Percentiles rank a stretch among this genome's conserved stretches.
These are phyloP conservation scores for Cyprinella venusta DNA, from an alignment of 2,797 vertebrate genomes.

Conservation along the genomic window DNA sequence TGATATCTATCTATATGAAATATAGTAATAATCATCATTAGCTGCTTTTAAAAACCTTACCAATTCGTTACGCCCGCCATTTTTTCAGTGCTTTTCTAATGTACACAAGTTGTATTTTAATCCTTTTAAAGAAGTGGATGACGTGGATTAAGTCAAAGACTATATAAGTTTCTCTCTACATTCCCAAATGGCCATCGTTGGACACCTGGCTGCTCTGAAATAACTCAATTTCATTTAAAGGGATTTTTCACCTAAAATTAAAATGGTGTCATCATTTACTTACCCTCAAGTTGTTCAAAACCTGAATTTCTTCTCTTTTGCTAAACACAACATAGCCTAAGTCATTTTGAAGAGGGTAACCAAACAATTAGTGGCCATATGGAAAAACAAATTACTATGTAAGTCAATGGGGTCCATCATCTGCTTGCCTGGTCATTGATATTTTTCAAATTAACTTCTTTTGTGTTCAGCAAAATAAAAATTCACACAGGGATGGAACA, in stretches of 20 bases:
- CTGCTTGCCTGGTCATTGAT: no score
- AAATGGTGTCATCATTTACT: no score
- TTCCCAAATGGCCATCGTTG: background rate
- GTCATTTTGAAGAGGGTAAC: no score
- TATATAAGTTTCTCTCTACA: background rate
- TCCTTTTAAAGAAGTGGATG: background rate
- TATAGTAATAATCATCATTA: background rate
- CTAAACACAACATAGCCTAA: no score
- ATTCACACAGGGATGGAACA: no score
- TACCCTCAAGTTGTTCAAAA: no score
- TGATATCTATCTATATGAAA: background rate
- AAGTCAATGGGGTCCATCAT: no score
- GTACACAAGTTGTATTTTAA: background rate
- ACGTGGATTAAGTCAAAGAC: background rate
- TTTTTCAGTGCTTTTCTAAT: background rate
- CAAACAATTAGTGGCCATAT: no score
- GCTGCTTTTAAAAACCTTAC: background rate
- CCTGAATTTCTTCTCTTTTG: no score
- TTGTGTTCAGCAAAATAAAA: no score
- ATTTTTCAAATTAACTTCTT: no score
- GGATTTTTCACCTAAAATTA: background rate
- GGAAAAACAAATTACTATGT: no score
- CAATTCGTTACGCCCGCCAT: background rate
- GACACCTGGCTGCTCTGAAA: background rate
- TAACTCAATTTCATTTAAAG: background rate